A percentile compares a stretch with the other conserved stretches of the same genome.
phyloP scores from a whole-genome alignment of 2,797 vertebrate genomes.

The Sebastes taczanowskii region DNA sequence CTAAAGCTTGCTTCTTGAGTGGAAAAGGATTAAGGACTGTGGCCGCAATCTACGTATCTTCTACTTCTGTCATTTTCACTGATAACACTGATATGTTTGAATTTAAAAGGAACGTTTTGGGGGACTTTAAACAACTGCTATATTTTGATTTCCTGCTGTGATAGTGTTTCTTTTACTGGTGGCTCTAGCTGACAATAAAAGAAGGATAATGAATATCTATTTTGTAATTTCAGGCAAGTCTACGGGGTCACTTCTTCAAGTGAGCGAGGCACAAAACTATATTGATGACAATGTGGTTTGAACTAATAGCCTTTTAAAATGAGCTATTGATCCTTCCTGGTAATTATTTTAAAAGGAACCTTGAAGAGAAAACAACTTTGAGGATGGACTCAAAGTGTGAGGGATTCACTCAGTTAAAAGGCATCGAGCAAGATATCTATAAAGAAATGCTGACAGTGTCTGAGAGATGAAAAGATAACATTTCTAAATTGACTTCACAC shows the following conservation, averaged over 20 bases:
- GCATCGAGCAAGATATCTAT: background rate
- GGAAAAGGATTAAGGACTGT: slow-evolving; percentile 5
- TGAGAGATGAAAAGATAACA: background rate
- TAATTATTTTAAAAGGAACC: slow-evolving; percentile 59
- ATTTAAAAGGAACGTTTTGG: background rate
- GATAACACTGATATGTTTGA: background rate
- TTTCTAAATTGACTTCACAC: slow-evolving; percentile 10
- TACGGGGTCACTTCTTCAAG: slow-evolving; percentile 30
- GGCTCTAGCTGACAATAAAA: slow-evolving; percentile 15
- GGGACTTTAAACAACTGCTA: background rate
- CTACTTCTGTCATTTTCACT: background rate
- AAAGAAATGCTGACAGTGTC: background rate
- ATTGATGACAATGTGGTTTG: slow-evolving; percentile 65
- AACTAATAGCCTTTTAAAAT: slow-evolving; percentile 70
- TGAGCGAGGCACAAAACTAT: slow-evolving; percentile 29
- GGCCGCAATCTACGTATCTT: background rate
- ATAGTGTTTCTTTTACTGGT: background rate
- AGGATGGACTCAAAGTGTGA: slow-evolving; percentile 17
- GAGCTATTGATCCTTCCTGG: slow-evolving; percentile 65
- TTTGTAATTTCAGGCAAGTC: slow-evolving; percentile 38
- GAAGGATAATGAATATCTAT: slow-evolving; percentile 51
- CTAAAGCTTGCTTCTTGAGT: background rate
- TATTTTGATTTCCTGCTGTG: background rate
- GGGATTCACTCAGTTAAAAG: background rate
- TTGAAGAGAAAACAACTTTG: slow-evolving; percentile 53